Evolutionary conservation across 1,140 invertebrate genomes (phyloP), one percentile per base, ranked within the genome.

Genomic region (Amphibalanus amphitrite): DNA sequence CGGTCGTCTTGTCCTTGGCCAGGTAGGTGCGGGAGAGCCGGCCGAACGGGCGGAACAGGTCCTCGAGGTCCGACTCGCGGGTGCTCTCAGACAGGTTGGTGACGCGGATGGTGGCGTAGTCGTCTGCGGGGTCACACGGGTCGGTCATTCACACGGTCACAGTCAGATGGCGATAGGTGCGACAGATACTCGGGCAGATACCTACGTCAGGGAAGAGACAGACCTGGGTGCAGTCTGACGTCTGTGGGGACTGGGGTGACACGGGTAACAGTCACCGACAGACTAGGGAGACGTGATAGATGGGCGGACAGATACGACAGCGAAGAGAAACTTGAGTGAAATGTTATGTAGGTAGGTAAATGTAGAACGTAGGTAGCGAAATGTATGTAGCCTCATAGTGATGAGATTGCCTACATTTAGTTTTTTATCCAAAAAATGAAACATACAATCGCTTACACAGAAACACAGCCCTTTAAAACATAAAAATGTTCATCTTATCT

Each of bases 81-180:
- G 95, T 96, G 75, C 93, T 95, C 79, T 98, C 95, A 0, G 95
- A 97, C 3, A 99, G 82, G 81, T 99, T 99, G 6, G 95, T 97
- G 69, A 99, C 96, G 17, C 76, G 73, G 29, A 76, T 73, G 0
- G 74, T 76, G 59, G 74, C 73, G 28, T 74, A 73, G 38, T 76
- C 75, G 47, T 76, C 75, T 72, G 71, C 33, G 40, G 65, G 65
- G 23, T 29, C 68, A 33, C 30, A 28, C 71, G 26, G 29, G 29
- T 10, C 28, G 65, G 29, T 13, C 26, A 30, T 38, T 59, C 25
- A 29, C 67, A 23, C 64, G 38, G 6, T 6, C 38, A 17, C 38
- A 6, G 38, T 6, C 17, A 17, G 38, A 6, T 17, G 38, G 6
- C 38, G 17, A 23, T 3, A 1, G 47, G 47, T 59, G 47, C 10